Evolutionary conservation across 2,113 vertebrate genomes (phyloP), one percentile per base, ranked within the genome.

Genomic region (Beaufortia kweichowensis): DNA sequence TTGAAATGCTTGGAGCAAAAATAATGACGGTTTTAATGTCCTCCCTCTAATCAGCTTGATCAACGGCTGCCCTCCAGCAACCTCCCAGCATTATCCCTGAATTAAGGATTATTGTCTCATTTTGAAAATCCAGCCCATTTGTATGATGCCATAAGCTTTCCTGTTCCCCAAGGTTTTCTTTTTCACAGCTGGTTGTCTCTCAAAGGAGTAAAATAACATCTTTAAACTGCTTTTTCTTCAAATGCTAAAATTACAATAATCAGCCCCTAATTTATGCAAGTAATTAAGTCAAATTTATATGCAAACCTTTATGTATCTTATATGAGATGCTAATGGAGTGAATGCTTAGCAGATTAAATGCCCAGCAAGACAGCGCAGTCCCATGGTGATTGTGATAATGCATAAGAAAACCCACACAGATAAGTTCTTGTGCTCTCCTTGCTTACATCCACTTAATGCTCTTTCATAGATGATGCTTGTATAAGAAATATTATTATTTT

Each of bases 281-380:
- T 69, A 48, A 76, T 81, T 77, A 73, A 81, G 59, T 76, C 65
- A 71, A 50, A 77, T 66, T 76, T 46, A 77, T 60, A 72, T 71
- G 73, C 65, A 76, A 76, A 71, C 48, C 60, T 41, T 72, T 46
- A 63, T 57, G 79, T 65, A 56, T 77, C n/a, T 70, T 79, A 41
- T 76, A 75, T 72, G 67, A 72, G 74, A 81, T 81, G 67, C 75
- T 81, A 81, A 81, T 81, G 57, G 60, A 71, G 66, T 72, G 79
- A 59, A 81, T 72, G 50, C 66, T 63, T 71, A 77, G 74, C 60
- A 72, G 79, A 81, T 77, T 64, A 81, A 81, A 77, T 57, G 66
- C 79, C 65, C 79, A 81, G 74, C 67, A 76, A 64, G 74, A 65
- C 74, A 41, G 11, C 21, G 10, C 43, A 24, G 66, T 69, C 74